Base-by-base conservation (phyloP, 2,888 invertebrate genomes). In the Theodoxus fluviatilis region DNA sequence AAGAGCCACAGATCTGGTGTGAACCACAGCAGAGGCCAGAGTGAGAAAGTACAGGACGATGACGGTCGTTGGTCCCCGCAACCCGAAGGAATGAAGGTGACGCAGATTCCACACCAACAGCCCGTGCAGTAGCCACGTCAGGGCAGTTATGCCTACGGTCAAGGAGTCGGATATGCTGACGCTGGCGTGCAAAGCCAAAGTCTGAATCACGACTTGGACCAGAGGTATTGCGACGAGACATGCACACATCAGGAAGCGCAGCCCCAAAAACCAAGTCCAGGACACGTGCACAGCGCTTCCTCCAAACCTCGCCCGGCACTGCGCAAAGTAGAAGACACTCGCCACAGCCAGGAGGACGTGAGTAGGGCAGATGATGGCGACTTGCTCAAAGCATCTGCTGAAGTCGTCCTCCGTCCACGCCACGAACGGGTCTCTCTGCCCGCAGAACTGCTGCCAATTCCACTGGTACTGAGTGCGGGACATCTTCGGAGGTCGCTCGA, bases 91-190 rank as follows among this genome's bases (percentile, higher is more conserved):
- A 63, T 76, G 75, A 78, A 86, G 73, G 81, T 79, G 81, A 68
- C 92, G 91, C 69, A 94, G 86, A 3, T 92, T 91, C 77, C 93
- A 88, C 78, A 91, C 90, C 86, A 92, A 93, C 75, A 92, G 91
- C 78, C 93, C 91, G 87, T 96, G 95, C 25, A 94, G 90, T 68
- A 93, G 88, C 96, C 96, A 96, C 63, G 93, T 90, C 63, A 94
- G 86, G 76, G 92, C 91, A 83, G 94, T 91, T 3, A 92, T 90
- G 57, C 92, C 91, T 33, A 91, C 91, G 61, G 92, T 88, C 57
- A 94, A 90, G 82, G 93, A 92, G 85, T 94, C 93, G 69, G 92
- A 90, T 12, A 92, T 91, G 64, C 83, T 84, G 7, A 87, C 76
- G 7, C 74, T 75, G 67, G 80, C 74, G 38, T 82, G 73, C 61